phyloP scores from a whole-genome alignment of 2,888 invertebrate genomes.

The Branchellion lobata region DNA sequence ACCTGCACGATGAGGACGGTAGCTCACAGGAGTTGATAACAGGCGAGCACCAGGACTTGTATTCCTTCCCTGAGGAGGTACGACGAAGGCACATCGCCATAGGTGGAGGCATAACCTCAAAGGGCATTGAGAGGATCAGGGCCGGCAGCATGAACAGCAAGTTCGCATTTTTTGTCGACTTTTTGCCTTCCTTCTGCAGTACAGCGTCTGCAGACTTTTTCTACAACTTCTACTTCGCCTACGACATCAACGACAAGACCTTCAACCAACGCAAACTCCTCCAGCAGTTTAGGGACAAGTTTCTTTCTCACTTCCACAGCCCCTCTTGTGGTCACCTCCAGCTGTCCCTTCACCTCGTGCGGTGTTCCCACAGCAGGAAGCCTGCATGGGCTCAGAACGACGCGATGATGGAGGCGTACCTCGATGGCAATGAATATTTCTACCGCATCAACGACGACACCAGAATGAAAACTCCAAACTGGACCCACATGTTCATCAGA shows the following conservation, averaged over 20 bases:
- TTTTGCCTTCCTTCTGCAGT: slow-evolving; percentile 51
- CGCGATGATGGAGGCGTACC: slow-evolving; percentile 53
- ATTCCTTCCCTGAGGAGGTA: not conserved
- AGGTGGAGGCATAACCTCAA: slow-evolving; percentile 49
- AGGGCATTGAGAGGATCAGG: slow-evolving; percentile 4
- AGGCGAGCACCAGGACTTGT: slow-evolving; percentile 1
- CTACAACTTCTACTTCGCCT: slow-evolving; percentile 51
- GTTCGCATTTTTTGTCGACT: slow-evolving; percentile 47
- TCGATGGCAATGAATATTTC: slow-evolving; percentile 50
- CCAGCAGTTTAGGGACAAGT: slow-evolving; percentile 31
- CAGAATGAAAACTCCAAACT: slow-evolving; percentile 34
- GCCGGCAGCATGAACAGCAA: slow-evolving; percentile 30
- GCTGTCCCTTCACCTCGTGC: slow-evolving; percentile 46
- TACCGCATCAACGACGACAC: slow-evolving; percentile 52
- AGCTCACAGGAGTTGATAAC: not conserved
- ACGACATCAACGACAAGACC: slow-evolving; percentile 48
- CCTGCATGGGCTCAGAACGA: slow-evolving; percentile 54
- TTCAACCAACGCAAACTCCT: slow-evolving; percentile 32
- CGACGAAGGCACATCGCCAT: slow-evolving; percentile 44
- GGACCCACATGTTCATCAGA: slow-evolving; percentile 46
- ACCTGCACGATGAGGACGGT: not conserved
- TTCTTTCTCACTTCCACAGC: slow-evolving; percentile 3
- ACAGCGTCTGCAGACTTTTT: slow-evolving; percentile 45
- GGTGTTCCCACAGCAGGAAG: slow-evolving; percentile 48
- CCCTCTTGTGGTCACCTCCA: slow-evolving; percentile 34